Evolutionary conservation across 2,888 invertebrate species (phyloP).

Genomic region (Stenotaenia linearis): DNA sequence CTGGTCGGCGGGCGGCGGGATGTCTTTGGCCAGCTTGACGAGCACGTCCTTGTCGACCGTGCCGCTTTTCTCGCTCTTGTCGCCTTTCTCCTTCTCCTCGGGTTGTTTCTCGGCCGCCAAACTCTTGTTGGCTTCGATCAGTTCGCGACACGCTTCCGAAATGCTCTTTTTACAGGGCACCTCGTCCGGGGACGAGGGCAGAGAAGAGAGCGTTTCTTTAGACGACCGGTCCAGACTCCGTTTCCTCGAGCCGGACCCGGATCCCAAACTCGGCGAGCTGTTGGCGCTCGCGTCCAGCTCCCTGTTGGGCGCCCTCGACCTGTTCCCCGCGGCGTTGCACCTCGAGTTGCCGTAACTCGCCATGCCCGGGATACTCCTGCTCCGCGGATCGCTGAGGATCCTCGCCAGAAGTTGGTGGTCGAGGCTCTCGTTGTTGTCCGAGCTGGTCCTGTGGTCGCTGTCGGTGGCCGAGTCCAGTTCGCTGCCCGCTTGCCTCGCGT

Average conservation of each 20-base stretch:
- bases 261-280: conserved; percentile 24
- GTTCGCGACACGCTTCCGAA: conserved; percentile 10
- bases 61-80: background rate
- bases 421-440: conserved; percentile 28
- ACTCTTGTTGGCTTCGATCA: background rate
- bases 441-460: conserved; percentile 31
- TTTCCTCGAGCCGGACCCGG: conserved; percentile 35
- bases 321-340: background rate
- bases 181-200: conserved; percentile 36
- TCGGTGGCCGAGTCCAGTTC: conserved; percentile 33
- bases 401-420: background rate
- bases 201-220: conserved; percentile 33
- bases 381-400: background rate
- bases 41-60: conserved; percentile 34
- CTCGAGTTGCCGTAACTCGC: background rate
- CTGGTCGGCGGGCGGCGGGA: conserved; percentile 33
- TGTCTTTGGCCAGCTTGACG: conserved; percentile 34
- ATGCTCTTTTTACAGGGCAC: conserved; percentile 35
- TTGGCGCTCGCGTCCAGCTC: conserved; percentile 13
- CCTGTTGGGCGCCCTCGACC: background rate
- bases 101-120: background rate
- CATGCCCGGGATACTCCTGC: background rate
- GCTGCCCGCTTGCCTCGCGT: background rate
- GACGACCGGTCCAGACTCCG: conserved; percentile 36
- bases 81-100: background rate